Evolutionary conservation across 2,888 invertebrate genomes (phyloP).

Genomic region (Abrostola tripartita): DNA sequence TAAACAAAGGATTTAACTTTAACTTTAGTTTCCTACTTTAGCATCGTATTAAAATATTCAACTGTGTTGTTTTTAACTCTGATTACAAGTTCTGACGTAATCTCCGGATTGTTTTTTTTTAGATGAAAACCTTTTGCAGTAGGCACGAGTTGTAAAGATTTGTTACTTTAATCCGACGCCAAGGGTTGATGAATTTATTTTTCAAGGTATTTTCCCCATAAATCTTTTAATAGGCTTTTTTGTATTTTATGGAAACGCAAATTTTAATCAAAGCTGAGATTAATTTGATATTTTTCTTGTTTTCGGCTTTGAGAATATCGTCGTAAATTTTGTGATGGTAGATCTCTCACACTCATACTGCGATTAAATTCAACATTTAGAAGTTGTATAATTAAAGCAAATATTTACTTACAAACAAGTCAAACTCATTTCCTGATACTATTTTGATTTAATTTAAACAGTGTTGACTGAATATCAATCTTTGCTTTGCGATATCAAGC

Average conservation of each 20-base stretch:
- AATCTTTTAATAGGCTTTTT: conserved; percentile 35
- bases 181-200: conserved; percentile 59
- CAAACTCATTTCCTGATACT: conserved; percentile 23
- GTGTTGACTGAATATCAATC: conserved; percentile 25
- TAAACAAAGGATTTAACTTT: conserved; percentile 81
- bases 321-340: neutral
- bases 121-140: conserved; percentile 69
- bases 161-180: conserved; percentile 57
- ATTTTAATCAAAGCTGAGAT: conserved; percentile 26
- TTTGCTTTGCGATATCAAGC: conserved; percentile 41
- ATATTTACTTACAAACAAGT: conserved; percentile 20
- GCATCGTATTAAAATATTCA: conserved; percentile 70
- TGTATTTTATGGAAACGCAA: conserved; percentile 15
- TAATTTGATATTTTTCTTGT: conserved; percentile 10
- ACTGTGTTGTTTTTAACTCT: conserved; percentile 70
- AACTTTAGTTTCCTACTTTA: conserved; percentile 64
- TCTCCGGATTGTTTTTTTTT: conserved; percentile 71
- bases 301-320: neutral
- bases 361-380: neutral
- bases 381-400: conserved; percentile 10
- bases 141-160: conserved; percentile 59
- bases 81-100: conserved; percentile 79
- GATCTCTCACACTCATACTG: conserved; percentile 2
- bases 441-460: conserved; percentile 42
- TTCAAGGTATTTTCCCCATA: conserved; percentile 28